Conservation (phyloP, 2,888 invertebrate genomes). For the Tridacna crocea region DNA sequence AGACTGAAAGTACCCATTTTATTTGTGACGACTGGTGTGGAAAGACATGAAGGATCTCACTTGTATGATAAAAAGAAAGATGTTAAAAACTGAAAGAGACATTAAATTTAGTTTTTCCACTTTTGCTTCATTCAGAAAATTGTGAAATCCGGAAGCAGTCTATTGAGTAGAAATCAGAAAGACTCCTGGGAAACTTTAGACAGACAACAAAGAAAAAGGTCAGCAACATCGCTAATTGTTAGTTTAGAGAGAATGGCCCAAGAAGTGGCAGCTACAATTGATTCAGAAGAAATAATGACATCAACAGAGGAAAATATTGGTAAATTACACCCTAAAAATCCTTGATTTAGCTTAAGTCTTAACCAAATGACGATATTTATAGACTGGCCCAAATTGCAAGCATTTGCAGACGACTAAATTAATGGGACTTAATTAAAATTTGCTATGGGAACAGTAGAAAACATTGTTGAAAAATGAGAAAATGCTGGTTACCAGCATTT, state of each 20-base stretch:
- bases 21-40: too few species aligned
- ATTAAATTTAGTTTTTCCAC: too few species aligned
- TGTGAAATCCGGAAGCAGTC: constrained; percentile 81
- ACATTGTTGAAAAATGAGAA: too few species aligned
- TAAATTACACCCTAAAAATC: constrained; percentile 20
- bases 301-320: constrained; percentile 66
- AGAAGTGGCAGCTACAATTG: constrained; percentile 78
- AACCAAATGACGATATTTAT: background rate
- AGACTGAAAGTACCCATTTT: too few species aligned
- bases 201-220: constrained; percentile 72
- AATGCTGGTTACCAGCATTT: too few species aligned
- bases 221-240: constrained; percentile 80
- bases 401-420: too few species aligned
- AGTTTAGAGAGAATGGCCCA: constrained; percentile 82
- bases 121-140: constrained; percentile 77
- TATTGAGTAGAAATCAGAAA: constrained; percentile 77
- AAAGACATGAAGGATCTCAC: too few species aligned
- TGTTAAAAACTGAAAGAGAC: too few species aligned
- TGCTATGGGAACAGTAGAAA: too few species aligned
- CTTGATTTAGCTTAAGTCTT: background rate
- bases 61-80: too few species aligned
- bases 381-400: too few species aligned
- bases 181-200: constrained; percentile 81
- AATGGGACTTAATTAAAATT: too few species aligned
- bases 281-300: constrained; percentile 55